Conservation (phyloP, 2,797 vertebrate genomes). For the Parauchenoglanis ngamensis region DNA sequence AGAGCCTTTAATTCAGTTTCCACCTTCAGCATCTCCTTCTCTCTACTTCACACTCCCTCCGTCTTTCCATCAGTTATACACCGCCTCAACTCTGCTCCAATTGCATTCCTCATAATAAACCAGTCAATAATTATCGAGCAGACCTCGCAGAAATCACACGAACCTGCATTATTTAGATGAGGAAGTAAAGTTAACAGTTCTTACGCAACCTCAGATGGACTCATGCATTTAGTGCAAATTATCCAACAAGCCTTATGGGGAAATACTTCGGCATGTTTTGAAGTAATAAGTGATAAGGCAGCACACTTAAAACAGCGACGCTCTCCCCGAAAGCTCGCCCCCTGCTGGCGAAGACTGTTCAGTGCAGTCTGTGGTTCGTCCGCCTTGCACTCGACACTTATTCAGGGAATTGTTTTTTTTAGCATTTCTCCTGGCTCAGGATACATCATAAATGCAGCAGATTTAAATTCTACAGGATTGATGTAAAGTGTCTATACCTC, state of each 20-base stretch:
- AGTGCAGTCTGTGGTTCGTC: slow-evolving; percentile 20
- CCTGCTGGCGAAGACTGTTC: slow-evolving; percentile 50
- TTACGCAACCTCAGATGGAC: not conserved
- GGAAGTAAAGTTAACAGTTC: not conserved
- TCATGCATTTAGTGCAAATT: not conserved
- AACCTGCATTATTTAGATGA: slow-evolving; percentile 48
- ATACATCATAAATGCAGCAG: not conserved
- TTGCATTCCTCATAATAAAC: slow-evolving; percentile 49
- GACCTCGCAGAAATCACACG: slow-evolving; percentile 9
- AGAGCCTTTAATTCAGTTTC: slow-evolving; percentile 35
- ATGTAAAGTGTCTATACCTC: not conserved
- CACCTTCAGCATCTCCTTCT: not conserved
- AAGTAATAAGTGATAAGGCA: not conserved
- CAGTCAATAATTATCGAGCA: slow-evolving; percentile 40
- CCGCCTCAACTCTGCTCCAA: not conserved
- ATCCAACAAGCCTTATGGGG: not conserved
- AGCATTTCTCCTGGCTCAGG: not conserved
- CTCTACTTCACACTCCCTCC: slow-evolving; percentile 40
- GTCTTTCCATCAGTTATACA: not conserved
- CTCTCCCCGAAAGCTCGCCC: slow-evolving; percentile 51
- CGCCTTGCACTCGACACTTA: too few relatives aligned
- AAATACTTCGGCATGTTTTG: not conserved
- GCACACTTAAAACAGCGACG: not conserved
- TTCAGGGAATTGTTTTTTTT: not conserved
- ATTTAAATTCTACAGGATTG: slow-evolving; percentile 15